phyloP scores from a whole-genome alignment of 2,113 vertebrate species.

The Bothrops jararaca region DNA sequence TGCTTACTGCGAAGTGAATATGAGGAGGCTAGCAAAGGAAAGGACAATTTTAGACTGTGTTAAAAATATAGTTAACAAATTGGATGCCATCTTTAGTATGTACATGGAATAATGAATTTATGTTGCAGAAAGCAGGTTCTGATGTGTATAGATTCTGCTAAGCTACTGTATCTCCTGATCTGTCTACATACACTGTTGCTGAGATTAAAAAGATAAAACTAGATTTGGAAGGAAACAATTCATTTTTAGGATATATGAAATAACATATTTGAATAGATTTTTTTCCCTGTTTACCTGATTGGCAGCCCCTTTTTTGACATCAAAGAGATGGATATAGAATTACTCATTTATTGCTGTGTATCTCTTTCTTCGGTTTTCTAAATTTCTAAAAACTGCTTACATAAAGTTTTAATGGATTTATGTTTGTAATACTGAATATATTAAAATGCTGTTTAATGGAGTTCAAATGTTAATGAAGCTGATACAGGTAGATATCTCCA shows the following conservation, averaged over 20 bases:
- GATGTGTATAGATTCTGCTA: not conserved
- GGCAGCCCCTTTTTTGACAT: not conserved
- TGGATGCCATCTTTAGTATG: not conserved
- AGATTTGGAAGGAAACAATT: not conserved
- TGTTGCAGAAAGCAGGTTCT: not conserved
- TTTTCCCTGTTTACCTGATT: not conserved
- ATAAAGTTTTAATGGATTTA: not conserved
- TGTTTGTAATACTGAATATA: not conserved
- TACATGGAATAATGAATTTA: not conserved
- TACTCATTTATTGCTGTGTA: not conserved
- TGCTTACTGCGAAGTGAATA: not conserved
- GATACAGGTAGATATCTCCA: not conserved
- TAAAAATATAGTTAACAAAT: not conserved
- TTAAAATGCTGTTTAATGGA: not conserved
- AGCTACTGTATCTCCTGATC: not conserved
- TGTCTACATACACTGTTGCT: not conserved
- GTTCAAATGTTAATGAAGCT: not conserved
- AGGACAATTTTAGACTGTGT: not conserved
- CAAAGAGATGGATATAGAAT: not conserved
- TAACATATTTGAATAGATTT: not conserved
- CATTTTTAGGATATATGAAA: not conserved
- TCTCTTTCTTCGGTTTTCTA: not conserved
- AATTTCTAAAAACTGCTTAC: not conserved
- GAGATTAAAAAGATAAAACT: not conserved
- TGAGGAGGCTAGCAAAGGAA: not conserved